Conservation (phyloP, 2,797 vertebrate genomes). For the Etheostoma perlongum region DNA sequence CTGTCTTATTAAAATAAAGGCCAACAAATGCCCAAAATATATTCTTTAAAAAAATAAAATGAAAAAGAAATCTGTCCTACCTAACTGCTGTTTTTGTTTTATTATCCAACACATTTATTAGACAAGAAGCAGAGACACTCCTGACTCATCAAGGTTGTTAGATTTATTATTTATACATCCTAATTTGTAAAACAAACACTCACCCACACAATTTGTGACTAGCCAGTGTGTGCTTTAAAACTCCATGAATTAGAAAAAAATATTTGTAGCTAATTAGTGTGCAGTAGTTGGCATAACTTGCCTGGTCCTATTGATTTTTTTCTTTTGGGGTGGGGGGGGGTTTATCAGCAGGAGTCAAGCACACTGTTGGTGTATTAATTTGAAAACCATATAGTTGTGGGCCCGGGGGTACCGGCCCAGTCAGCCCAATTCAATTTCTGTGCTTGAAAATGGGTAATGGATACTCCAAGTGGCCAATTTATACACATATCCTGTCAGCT, state of each 20-base stretch:
- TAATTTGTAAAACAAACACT: conserved; percentile 48
- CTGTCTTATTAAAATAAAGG: too few species aligned
- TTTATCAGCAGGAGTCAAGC: conserved; percentile 46
- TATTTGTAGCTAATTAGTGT: conserved; percentile 66
- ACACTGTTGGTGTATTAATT: conserved; percentile 52
- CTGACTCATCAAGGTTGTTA: conserved; percentile 41
- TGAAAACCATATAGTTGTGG: conserved; percentile 54
- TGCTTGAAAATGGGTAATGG: conserved; percentile 53
- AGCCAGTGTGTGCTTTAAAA: conserved; percentile 55
- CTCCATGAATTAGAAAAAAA: conserved; percentile 58
- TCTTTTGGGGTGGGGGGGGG: conserved; percentile 13
- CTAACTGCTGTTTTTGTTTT: conserved; percentile 28
- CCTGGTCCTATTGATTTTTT: conserved; percentile 53
- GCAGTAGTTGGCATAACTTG: conserved; percentile 47
- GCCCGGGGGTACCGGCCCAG: conserved; percentile 38
- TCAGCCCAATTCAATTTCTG: conserved; percentile 55
- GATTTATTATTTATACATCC: conserved; percentile 61
- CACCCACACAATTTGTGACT: conserved; percentile 40
- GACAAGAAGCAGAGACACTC: conserved; percentile 29
- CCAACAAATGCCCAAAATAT: too few species aligned
- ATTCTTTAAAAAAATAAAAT: too few species aligned
- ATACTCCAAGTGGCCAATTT: conserved; percentile 63
- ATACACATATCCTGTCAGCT: conserved; percentile 54
- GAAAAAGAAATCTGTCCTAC: background rate
- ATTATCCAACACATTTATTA: conserved; percentile 31